These are phyloP conservation scores for Temnothorax rugatulus DNA, from an alignment of 2,888 invertebrate genomes.

Conservation along the genomic window DNA sequence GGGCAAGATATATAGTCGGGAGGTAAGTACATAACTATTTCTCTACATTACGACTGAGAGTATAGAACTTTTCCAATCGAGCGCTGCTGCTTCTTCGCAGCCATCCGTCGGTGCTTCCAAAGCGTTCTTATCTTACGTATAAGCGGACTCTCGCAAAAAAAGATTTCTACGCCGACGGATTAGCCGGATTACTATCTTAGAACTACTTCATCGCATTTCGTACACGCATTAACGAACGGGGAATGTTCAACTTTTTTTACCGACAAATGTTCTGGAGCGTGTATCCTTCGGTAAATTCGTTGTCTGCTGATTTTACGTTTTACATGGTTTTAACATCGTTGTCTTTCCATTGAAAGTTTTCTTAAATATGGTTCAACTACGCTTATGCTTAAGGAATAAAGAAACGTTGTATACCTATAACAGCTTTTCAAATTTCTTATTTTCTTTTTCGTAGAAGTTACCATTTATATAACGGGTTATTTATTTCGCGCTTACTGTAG, in stretches of 20 bases:
- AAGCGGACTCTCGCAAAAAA: slow-evolving; percentile 15
- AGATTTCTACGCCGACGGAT: slow-evolving; percentile 15
- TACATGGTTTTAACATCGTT: neutral
- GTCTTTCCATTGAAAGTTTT: neutral
- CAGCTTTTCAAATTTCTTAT: neutral
- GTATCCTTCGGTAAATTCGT: neutral
- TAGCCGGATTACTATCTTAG: slow-evolving; percentile 9
- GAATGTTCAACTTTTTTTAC: neutral
- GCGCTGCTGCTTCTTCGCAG: slow-evolving; percentile 10
- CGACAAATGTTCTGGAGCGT: neutral
- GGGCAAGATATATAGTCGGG: slow-evolving; percentile 28
- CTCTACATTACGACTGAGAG: slow-evolving; percentile 30
- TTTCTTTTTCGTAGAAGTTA: neutral
- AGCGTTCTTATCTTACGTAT: slow-evolving; percentile 6
- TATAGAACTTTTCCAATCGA: slow-evolving; percentile 42
- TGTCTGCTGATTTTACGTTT: neutral
- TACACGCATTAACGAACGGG: neutral
- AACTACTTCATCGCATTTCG: neutral
- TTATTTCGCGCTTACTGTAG: neutral
- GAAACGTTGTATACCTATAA: neutral
- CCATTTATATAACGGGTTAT: neutral
- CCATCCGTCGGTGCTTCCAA: slow-evolving; percentile 5
- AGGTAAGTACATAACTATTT: slow-evolving; percentile 49
- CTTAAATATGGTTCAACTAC: neutral
- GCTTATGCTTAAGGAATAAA: neutral